Evolutionary conservation across 2,113 vertebrate genomes (phyloP).

Genomic region (Podarcis muralis): DNA sequence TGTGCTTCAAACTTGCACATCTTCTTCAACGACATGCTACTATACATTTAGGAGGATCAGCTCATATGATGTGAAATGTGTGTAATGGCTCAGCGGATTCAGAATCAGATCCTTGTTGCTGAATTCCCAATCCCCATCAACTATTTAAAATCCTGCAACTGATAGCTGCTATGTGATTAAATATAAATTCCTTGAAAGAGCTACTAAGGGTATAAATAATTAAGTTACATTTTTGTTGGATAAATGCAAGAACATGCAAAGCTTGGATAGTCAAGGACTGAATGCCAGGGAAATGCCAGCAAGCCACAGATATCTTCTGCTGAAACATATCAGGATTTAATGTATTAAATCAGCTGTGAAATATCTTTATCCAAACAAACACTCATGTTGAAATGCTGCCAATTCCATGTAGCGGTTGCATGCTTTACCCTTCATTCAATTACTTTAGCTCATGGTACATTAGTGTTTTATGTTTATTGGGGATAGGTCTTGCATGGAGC

Average conservation of each 20-base stretch:
- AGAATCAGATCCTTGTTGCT: neutral
- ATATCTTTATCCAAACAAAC: slow-evolving; percentile 59
- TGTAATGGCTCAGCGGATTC: neutral
- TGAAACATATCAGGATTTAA: slow-evolving; percentile 51
- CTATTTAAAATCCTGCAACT: slow-evolving; percentile 30
- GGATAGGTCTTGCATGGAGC: slow-evolving; percentile 3
- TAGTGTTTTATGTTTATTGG: neutral
- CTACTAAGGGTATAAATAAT: slow-evolving; percentile 40
- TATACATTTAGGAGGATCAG: neutral
- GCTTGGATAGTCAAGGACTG: slow-evolving; percentile 6
- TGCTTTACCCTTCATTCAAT: slow-evolving; percentile 38
- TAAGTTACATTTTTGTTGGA: slow-evolving; percentile 36
- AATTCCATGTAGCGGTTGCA: slow-evolving; percentile 23
- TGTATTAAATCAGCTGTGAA: slow-evolving; percentile 66
- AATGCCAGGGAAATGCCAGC: slow-evolving; percentile 5
- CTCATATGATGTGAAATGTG: neutral
- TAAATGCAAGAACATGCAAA: slow-evolving; percentile 36
- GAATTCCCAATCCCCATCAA: slow-evolving; percentile 29
- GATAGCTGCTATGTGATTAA: neutral
- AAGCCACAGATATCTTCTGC: slow-evolving; percentile 42
- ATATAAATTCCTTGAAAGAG: slow-evolving; percentile 26
- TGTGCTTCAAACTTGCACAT: neutral
- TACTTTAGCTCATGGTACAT: slow-evolving; percentile 20
- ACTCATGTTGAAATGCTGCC: slow-evolving; percentile 39
- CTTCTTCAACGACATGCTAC: neutral